A percentile compares a stretch with the other conserved stretches of the same genome.
These are phyloP conservation scores for Philhelius pedissequus DNA, from an alignment of 2,888 invertebrate species.

Conservation along the genomic window DNA sequence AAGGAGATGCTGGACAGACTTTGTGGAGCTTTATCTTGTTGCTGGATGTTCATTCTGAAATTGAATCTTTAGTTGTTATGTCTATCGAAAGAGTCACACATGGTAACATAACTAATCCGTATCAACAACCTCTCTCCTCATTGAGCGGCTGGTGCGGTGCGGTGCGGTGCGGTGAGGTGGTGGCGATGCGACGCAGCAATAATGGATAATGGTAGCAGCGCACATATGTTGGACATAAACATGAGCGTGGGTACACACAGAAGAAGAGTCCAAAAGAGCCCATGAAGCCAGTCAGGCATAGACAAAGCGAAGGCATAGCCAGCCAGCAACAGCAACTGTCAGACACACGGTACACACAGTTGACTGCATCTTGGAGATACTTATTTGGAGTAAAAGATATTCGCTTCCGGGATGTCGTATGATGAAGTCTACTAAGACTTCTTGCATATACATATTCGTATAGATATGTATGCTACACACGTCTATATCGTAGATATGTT, in stretches of 20 bases:
- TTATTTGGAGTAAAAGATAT: constrained; percentile 62
- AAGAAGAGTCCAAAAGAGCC: constrained; percentile 49
- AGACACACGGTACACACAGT: constrained; percentile 58
- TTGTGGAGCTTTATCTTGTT: constrained; percentile 43
- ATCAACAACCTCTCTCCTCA: constrained; percentile 37
- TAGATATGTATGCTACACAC: neutral
- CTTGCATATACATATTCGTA: neutral
- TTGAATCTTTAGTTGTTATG: constrained; percentile 63
- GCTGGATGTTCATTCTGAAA: constrained; percentile 34
- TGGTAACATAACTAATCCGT: constrained; percentile 65
- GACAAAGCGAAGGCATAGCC: constrained; percentile 11
- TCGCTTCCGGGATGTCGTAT: constrained; percentile 66
- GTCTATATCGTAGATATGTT: neutral
- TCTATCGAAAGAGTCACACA: constrained; percentile 66
- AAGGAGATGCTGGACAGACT: constrained; percentile 60
- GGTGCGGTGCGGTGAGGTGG: neutral
- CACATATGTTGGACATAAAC: constrained; percentile 66
- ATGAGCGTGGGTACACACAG: constrained; percentile 67
- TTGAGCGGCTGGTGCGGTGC: neutral
- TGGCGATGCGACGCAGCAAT: constrained; percentile 7
- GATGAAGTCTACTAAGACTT: constrained; percentile 31
- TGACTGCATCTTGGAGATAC: constrained; percentile 63
- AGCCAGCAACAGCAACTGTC: constrained; percentile 20
- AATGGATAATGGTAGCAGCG: constrained; percentile 41
- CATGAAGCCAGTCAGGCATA: constrained; percentile 52